Percentiles rank a stretch among this genome's conserved stretches.
phyloP scores from a whole-genome alignment of 2,113 vertebrate species.

The Grallaria varia region DNA sequence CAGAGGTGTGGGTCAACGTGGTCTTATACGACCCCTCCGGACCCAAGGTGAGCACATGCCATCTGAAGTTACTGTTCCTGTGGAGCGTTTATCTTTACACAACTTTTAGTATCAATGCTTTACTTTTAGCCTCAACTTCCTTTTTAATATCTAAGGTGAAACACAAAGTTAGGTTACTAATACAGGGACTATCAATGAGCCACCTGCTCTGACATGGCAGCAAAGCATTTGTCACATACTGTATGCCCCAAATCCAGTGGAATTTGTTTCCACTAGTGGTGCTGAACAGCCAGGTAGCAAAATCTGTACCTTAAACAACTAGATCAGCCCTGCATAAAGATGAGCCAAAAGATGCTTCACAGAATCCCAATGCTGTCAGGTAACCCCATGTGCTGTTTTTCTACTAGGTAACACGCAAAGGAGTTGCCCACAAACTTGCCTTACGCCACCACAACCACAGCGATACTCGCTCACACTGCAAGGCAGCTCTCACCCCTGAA shows the following conservation, averaged over 20 bases:
- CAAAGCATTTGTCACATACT: neutral
- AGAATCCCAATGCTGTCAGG: neutral
- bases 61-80: neutral
- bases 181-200: neutral
- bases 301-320: neutral
- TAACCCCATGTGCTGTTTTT: neutral
- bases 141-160: neutral
- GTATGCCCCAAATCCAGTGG: neutral
- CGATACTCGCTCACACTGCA: fast-evolving
- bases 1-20: fast-evolving
- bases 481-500: neutral
- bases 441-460: neutral
- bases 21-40: neutral
- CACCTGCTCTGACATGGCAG: neutral
- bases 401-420: neutral
- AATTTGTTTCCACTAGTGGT: neutral
- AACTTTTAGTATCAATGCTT: neutral
- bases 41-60: fast-evolving
- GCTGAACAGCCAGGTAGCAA: neutral
- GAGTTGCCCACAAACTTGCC: neutral
- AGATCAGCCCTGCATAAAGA: neutral
- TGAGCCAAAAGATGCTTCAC: neutral
- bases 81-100: neutral
- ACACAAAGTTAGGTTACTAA: neutral
- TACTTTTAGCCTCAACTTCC: neutral